phyloP scores from a whole-genome alignment of 2,113 vertebrate species.

The Cololabis saira region DNA sequence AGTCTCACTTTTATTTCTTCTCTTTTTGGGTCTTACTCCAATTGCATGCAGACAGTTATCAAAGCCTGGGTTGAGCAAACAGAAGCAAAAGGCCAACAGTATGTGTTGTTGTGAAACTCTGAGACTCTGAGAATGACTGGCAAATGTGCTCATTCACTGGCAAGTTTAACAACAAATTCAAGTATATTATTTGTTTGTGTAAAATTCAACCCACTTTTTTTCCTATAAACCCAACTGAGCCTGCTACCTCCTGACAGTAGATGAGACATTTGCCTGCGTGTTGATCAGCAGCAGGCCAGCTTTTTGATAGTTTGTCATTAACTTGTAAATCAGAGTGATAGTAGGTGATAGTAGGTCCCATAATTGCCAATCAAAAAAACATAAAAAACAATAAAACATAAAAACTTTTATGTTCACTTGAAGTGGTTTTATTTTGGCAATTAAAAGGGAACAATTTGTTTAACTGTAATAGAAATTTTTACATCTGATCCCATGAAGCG shows the following conservation, averaged over 20 bases:
- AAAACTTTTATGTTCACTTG: no score
- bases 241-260: conserved; percentile 22
- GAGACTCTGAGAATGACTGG: no score
- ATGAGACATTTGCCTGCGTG: conserved; percentile 8
- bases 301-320: conserved; percentile 5
- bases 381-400: no score
- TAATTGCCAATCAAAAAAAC: no score
- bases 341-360: no score
- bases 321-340: conserved; percentile 1
- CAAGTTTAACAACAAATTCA: no score
- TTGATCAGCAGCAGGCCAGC: neutral
- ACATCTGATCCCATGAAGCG: no score
- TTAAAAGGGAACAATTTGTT: no score
- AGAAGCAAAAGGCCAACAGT: conserved; percentile 41
- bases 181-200: no score
- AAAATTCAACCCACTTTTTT: conserved; percentile 17
- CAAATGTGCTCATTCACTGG: no score
- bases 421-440: no score
- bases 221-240: neutral
- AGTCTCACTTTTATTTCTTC: conserved; percentile 1
- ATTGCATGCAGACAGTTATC: conserved; percentile 49
- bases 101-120: conserved; percentile 7
- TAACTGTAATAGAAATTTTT: no score
- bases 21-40: conserved; percentile 33
- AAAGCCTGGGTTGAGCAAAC: conserved; percentile 55